Percentiles rank a stretch among this genome's conserved stretches.
These are phyloP conservation scores for Cerastoderma edule DNA, from an alignment of 2,888 invertebrate species.

Conservation along the genomic window DNA sequence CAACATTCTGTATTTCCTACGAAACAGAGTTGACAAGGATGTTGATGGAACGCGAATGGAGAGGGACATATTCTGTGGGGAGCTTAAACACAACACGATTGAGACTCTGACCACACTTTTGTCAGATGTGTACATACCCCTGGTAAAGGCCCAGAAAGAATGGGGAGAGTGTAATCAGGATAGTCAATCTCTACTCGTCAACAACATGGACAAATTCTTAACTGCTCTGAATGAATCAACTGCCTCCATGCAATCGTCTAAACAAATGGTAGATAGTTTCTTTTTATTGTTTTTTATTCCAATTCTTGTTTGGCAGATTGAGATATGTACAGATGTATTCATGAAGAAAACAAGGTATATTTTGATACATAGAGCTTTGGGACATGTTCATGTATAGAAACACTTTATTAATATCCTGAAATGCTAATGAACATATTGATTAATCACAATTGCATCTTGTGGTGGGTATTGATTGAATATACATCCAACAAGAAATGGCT, in stretches of 20 bases:
- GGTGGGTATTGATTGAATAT: too few species aligned
- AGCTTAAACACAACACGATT: conserved; percentile 82
- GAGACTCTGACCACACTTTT: conserved; percentile 80
- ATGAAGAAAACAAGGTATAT: too few species aligned
- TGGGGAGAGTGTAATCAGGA: conserved; percentile 82
- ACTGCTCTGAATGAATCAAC: conserved; percentile 79
- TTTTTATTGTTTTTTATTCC: too few species aligned
- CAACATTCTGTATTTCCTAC: conserved; percentile 81
- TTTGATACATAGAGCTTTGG: too few species aligned
- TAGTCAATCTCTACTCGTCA: conserved; percentile 76
- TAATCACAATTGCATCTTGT: too few species aligned
- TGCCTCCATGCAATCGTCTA: conserved; percentile 77
- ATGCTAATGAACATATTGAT: too few species aligned
- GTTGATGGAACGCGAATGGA: conserved; percentile 81
- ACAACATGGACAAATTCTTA: conserved; percentile 81
- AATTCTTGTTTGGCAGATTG: too few species aligned
- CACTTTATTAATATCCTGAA: too few species aligned
- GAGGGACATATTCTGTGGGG: conserved; percentile 82
- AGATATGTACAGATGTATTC: too few species aligned
- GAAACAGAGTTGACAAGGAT: conserved; percentile 79
- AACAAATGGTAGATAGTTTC: conserved; percentile 80
- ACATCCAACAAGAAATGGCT: too few species aligned
- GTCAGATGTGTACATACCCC: conserved; percentile 82
- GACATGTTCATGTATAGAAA: too few species aligned
- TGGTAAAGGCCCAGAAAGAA: conserved; percentile 80